Conservation (phyloP, 2,113 vertebrate species). For the Eubucco bourcierii region DNA sequence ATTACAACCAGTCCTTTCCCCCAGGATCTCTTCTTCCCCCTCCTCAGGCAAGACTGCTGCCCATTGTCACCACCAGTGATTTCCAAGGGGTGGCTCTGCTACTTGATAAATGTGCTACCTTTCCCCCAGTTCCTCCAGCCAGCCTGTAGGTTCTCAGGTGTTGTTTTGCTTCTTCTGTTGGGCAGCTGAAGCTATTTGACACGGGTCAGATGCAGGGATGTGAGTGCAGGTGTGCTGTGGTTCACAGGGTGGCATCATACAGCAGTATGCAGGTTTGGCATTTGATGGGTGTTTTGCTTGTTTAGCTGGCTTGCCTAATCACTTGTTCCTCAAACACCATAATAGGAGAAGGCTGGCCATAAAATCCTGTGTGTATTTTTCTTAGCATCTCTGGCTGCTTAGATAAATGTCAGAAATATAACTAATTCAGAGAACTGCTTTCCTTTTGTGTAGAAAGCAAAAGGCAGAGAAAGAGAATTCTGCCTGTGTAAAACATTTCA, state of each 20-base stretch:
- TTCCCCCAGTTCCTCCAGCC: background rate
- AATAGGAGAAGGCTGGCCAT: background rate
- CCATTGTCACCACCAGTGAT: background rate
- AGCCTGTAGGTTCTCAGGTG: rapidly evolving
- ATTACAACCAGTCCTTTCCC: background rate
- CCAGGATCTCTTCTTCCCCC: background rate
- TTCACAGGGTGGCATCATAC: background rate
- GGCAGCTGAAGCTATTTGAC: background rate
- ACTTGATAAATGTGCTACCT: background rate
- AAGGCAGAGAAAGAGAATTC: constrained; percentile 14
- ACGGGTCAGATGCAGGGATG: background rate
- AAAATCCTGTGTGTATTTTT: background rate
- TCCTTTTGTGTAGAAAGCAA: constrained; percentile 4
- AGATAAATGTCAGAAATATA: constrained; percentile 31
- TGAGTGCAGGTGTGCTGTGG: rapidly evolving
- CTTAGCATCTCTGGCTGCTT: background rate
- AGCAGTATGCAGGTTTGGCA: background rate
- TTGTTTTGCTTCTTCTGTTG: background rate
- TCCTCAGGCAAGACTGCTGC: background rate
- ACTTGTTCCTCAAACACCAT: background rate
- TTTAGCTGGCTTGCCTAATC: background rate
- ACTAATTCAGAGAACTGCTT: background rate
- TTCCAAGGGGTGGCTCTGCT: background rate
- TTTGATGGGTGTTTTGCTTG: background rate
- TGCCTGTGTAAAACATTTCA: background rate